A percentile compares a stretch with the other conserved stretches of the same genome.
phyloP scores from a whole-genome alignment of 1,140 invertebrate species.

The Euura lappo region DNA sequence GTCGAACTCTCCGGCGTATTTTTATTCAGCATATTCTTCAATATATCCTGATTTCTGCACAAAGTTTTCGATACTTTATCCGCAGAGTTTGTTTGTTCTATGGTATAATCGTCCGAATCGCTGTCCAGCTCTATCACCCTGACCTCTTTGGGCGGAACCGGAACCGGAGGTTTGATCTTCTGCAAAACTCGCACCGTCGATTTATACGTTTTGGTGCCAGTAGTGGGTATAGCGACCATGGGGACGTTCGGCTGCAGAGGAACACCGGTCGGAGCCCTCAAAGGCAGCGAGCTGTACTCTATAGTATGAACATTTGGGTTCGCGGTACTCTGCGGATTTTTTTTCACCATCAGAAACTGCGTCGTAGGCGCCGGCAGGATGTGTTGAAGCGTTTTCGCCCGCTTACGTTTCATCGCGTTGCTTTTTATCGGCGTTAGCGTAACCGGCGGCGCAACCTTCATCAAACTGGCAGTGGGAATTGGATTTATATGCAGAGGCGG shows the following conservation, averaged over 20 bases:
- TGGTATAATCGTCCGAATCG: slow-evolving; percentile 33
- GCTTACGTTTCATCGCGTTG: not conserved
- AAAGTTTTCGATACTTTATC: not conserved
- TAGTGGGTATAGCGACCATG: not conserved
- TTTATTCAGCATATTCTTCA: not conserved
- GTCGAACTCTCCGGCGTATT: no score
- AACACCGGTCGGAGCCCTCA: not conserved
- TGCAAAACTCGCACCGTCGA: not conserved
- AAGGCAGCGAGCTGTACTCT: not conserved
- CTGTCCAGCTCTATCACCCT: slow-evolving; percentile 55
- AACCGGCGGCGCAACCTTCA: slow-evolving; percentile 22
- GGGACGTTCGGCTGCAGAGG: not conserved
- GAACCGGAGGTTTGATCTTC: slow-evolving; percentile 10
- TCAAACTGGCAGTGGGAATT: slow-evolving; percentile 34
- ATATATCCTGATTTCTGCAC: not conserved
- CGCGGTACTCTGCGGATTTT: no score
- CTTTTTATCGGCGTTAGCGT: not conserved
- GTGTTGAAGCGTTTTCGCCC: not conserved
- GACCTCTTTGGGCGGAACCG: no score
- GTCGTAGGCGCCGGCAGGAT: not conserved
- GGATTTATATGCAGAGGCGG: slow-evolving; percentile 30
- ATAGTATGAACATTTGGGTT: not conserved
- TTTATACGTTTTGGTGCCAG: not conserved
- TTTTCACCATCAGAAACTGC: not conserved
- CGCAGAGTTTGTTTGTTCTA: not conserved